These are phyloP conservation scores for Podarcis raffonei DNA, from an alignment of 2,113 vertebrate genomes.

Conservation along the genomic window DNA sequence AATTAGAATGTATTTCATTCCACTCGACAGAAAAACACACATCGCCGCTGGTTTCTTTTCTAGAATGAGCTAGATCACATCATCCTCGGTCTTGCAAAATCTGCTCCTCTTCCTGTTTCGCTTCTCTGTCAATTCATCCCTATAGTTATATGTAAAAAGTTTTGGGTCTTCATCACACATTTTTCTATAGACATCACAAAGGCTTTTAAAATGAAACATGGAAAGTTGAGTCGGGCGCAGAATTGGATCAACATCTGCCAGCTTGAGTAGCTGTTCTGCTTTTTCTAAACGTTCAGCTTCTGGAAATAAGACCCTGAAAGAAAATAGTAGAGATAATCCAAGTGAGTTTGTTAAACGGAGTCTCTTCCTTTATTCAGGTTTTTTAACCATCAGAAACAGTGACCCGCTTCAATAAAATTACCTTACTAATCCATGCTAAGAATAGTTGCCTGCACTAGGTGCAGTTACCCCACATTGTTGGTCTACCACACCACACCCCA, in stretches of 20 bases:
- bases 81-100: background rate
- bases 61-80: background rate
- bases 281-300: conserved; percentile 79
- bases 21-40: background rate
- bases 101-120: background rate
- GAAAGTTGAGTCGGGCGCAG: conserved; percentile 85
- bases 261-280: conserved; percentile 80
- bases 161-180: conserved; percentile 82
- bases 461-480: background rate
- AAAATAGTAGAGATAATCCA: background rate
- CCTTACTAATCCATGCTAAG: background rate
- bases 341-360: background rate
- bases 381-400: background rate
- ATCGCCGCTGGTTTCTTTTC: background rate
- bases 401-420: background rate
- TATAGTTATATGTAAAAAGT: conserved; percentile 84
- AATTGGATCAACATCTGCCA: conserved; percentile 88
- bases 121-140: conserved; percentile 84
- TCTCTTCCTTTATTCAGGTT: background rate
- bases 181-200: conserved; percentile 83
- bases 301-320: conserved; percentile 89
- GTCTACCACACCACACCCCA: too few relatives aligned
- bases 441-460: background rate
- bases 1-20: too few relatives aligned
- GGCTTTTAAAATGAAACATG: conserved; percentile 82